phyloP scores from a whole-genome alignment of 1,140 invertebrate species.

The Drosophila jambulina region DNA sequence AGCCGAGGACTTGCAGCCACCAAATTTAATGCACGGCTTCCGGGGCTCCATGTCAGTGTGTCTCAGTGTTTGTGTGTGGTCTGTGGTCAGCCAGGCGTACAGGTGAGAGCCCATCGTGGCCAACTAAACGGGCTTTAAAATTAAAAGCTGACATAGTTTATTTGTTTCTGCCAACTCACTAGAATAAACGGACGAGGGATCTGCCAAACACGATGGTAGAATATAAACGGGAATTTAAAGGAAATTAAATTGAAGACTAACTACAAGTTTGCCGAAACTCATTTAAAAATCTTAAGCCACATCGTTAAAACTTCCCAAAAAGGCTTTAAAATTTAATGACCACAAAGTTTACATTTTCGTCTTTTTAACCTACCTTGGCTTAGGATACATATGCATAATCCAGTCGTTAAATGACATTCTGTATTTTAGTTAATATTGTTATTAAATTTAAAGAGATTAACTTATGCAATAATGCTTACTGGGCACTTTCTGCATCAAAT shows the following conservation, averaged over 20 bases:
- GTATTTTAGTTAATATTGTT: background rate
- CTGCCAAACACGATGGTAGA: background rate
- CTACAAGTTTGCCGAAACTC: background rate
- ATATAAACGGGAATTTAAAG: background rate
- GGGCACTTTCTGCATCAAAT: conserved; percentile 1
- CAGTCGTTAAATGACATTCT: background rate
- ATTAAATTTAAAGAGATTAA: too few species aligned
- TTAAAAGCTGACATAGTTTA: conserved; percentile 20
- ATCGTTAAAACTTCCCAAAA: conserved; percentile 2
- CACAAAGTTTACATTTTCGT: background rate
- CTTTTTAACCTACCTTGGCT: background rate
- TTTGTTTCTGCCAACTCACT: conserved; percentile 42
- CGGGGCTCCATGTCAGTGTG: background rate
- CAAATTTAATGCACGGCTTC: conserved; percentile 53
- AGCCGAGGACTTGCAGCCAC: conserved; percentile 50
- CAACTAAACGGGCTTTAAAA: conserved; percentile 24
- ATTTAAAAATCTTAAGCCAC: background rate
- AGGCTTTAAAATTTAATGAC: conserved; percentile 2
- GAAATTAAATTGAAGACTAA: background rate
- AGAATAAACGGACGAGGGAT: conserved; percentile 36
- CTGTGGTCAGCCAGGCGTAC: conserved; percentile 44
- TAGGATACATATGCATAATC: background rate
- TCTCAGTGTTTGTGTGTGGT: conserved; percentile 8
- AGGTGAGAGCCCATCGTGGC: background rate
- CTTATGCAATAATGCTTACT: background rate